Evolutionary conservation across 1,140 invertebrate species (phyloP).

Genomic region (Drosophila trapezifrons): DNA sequence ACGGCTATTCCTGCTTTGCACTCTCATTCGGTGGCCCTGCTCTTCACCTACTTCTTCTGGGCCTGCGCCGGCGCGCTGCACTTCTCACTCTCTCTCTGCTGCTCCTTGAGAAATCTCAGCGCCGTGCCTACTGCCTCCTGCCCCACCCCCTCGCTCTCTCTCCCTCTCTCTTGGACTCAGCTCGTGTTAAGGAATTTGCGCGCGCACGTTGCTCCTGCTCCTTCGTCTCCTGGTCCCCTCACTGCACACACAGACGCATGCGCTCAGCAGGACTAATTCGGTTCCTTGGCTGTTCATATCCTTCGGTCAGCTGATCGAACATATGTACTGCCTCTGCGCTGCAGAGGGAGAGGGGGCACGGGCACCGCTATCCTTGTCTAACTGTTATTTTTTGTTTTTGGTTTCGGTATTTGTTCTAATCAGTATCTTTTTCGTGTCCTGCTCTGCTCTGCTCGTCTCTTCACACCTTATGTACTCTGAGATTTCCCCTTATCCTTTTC

Average conservation of each 20-base stretch:
- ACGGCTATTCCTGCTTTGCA: constrained; percentile 56
- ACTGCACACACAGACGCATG: constrained; percentile 59
- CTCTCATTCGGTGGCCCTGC: constrained; percentile 57
- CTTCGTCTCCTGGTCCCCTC: constrained; percentile 53
- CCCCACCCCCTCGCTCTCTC: constrained; percentile 38
- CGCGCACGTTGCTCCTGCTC: constrained; percentile 60
- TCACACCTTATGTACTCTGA: constrained; percentile 52
- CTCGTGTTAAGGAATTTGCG: constrained; percentile 81
- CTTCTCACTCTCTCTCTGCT: constrained; percentile 22
- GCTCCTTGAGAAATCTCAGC: constrained; percentile 61
- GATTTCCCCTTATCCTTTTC: constrained; percentile 42
- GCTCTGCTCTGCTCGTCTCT: constrained; percentile 36
- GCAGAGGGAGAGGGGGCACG: constrained; percentile 5
- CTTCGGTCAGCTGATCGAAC: constrained; percentile 77
- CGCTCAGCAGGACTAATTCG: constrained; percentile 74
- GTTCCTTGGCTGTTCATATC: constrained; percentile 64
- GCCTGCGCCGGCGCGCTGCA: constrained; percentile 35
- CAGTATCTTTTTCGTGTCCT: constrained; percentile 49
- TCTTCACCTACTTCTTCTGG: constrained; percentile 73
- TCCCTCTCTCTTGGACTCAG: constrained; percentile 5
- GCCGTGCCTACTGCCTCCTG: constrained; percentile 44
- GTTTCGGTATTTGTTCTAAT: constrained; percentile 61
- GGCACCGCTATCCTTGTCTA: constrained; percentile 67
- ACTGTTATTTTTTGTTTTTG: constrained; percentile 49
- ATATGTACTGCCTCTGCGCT: constrained; percentile 50